Conservation (phyloP, 2,797 vertebrate species). For the Pogoniulus pusillus region DNA sequence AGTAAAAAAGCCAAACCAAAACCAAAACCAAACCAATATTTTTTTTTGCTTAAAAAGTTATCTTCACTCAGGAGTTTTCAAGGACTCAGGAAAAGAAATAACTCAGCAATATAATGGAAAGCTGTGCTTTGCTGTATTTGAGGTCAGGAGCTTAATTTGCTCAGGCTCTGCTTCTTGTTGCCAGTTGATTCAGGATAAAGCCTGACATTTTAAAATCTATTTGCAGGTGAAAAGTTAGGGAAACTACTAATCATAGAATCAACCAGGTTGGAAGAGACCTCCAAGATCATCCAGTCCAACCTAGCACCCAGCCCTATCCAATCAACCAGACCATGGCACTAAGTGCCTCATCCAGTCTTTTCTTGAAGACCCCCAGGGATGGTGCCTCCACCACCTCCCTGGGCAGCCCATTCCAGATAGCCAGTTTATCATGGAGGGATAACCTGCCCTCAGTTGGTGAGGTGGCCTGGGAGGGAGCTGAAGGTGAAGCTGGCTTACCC, state of each 20-base stretch:
- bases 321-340: too few relatives aligned
- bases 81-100: not conserved
- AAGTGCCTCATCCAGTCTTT: too few relatives aligned
- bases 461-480: accelerated
- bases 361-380: too few relatives aligned
- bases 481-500: not conserved
- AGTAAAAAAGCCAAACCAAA: too few relatives aligned
- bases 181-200: not conserved
- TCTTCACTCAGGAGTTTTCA: not conserved
- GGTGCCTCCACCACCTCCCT: too few relatives aligned
- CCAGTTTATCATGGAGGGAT: not conserved
- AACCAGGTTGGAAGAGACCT: too few relatives aligned
- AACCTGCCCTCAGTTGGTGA: not conserved
- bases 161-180: not conserved
- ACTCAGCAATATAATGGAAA: not conserved
- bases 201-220: not conserved
- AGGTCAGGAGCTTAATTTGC: not conserved
- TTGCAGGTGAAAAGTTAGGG: not conserved
- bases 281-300: too few relatives aligned
- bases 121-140: not conserved
- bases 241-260: not conserved
- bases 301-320: too few relatives aligned
- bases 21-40: too few relatives aligned
- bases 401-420: too few relatives aligned
- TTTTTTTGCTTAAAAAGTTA: not conserved